phyloP scores from a whole-genome alignment of 2,113 vertebrate genomes.

The Indri indri region DNA sequence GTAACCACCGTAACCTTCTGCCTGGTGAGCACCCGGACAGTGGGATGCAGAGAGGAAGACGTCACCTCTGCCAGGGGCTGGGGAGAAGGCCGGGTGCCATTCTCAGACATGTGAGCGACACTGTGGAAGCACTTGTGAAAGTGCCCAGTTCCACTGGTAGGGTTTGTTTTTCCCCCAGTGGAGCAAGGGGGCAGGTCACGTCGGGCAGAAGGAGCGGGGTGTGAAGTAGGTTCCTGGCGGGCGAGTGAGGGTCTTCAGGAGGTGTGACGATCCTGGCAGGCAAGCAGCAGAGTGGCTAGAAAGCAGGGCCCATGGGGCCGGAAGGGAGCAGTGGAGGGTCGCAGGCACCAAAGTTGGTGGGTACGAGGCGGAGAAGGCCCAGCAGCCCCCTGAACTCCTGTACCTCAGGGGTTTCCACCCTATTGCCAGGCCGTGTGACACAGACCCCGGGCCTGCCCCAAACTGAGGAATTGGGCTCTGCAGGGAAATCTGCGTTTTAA shows the following conservation, averaged over 20 bases:
- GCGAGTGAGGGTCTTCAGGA: neutral
- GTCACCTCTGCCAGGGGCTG: fast-evolving
- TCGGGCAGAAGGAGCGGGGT: constrained; percentile 44
- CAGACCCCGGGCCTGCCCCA: neutral
- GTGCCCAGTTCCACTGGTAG: neutral
- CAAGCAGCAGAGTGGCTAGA: neutral
- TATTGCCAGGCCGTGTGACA: neutral
- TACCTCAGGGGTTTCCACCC: neutral
- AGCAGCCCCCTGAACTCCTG: neutral
- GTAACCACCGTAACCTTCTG: neutral
- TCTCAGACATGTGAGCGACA: neutral
- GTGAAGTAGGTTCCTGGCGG: constrained; percentile 52
- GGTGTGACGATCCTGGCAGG: neutral
- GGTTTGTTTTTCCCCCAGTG: fast-evolving
- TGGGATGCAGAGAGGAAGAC: fast-evolving
- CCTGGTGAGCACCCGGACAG: neutral
- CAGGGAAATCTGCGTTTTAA: neutral
- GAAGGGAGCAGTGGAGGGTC: neutral
- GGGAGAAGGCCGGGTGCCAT: fast-evolving
- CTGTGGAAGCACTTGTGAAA: neutral
- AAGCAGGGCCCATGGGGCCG: neutral
- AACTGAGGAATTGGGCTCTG: neutral
- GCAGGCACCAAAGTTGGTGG: neutral
- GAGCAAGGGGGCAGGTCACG: neutral
- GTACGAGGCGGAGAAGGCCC: no score